phyloP scores from a whole-genome alignment of 2,888 invertebrate species.

The Drosophila yooni region DNA sequence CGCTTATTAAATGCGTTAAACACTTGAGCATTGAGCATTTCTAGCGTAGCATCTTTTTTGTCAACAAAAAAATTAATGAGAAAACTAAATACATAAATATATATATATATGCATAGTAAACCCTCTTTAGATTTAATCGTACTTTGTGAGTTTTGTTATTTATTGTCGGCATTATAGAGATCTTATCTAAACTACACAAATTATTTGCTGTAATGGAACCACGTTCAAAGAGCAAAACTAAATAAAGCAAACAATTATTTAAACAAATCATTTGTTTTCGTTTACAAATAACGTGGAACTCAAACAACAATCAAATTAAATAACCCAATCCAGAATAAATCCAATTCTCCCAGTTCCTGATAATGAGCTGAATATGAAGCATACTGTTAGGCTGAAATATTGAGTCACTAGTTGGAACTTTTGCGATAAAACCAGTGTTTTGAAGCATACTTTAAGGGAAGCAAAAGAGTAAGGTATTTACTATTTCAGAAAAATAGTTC shows the following conservation, averaged over 20 bases:
- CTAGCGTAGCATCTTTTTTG: slow-evolving; percentile 51
- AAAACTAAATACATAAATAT: slow-evolving; percentile 31
- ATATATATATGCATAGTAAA: slow-evolving; percentile 37
- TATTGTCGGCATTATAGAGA: slow-evolving; percentile 78
- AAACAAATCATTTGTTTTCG: slow-evolving; percentile 8
- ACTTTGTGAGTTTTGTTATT: slow-evolving; percentile 82
- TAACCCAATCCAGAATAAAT: background rate
- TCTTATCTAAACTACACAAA: slow-evolving; percentile 74
- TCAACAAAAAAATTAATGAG: background rate
- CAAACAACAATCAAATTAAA: background rate
- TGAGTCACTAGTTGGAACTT: background rate
- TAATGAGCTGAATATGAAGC: background rate
- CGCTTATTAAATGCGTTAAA: slow-evolving; percentile 30
- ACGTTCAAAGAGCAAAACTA: slow-evolving; percentile 75
- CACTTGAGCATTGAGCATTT: slow-evolving; percentile 48
- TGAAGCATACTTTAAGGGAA: background rate
- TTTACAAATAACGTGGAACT: background rate
- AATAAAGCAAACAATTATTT: slow-evolving; percentile 73
- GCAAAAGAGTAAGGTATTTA: background rate
- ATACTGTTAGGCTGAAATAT: background rate
- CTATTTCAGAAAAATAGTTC: background rate
- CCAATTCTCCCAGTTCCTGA: no score
- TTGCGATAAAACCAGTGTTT: no score
- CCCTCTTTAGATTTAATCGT: slow-evolving; percentile 65
- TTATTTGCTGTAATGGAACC: slow-evolving; percentile 76